Conservation (phyloP, 2,797 vertebrate species). For the Knipowitschia caucasica region DNA sequence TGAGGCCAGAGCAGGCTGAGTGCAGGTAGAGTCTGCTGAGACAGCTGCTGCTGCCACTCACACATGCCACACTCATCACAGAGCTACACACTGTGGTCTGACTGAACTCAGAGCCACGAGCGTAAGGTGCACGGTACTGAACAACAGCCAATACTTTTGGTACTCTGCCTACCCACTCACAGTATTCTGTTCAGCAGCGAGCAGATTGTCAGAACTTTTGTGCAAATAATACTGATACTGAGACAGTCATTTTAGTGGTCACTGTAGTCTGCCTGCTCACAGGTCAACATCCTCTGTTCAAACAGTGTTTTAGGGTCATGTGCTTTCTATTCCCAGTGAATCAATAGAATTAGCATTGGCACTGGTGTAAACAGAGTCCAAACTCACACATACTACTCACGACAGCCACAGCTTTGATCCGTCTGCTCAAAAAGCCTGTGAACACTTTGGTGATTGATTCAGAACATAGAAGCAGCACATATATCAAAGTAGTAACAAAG, state of each 20-base stretch:
- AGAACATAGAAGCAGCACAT: constrained; percentile 30
- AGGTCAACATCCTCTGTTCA: constrained; percentile 2
- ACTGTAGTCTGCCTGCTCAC: neutral
- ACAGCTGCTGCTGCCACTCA: constrained; percentile 29
- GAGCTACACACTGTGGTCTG: neutral
- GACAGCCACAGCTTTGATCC: constrained; percentile 19
- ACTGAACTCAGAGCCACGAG: neutral
- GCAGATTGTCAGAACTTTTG: constrained; percentile 1
- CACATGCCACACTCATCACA: constrained; percentile 20
- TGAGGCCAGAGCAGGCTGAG: constrained; percentile 33
- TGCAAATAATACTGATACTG: constrained; percentile 10
- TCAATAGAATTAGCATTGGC: constrained; percentile 35
- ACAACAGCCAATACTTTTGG: neutral
- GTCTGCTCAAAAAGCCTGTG: constrained; percentile 11
- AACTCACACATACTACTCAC: constrained; percentile 22
- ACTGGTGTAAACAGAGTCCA: constrained; percentile 42
- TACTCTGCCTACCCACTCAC: neutral
- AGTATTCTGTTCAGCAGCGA: neutral
- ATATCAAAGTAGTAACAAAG: constrained; percentile 13
- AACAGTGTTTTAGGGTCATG: constrained; percentile 10
- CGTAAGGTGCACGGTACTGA: neutral
- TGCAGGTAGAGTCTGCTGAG: constrained; percentile 28
- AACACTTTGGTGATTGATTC: constrained; percentile 46
- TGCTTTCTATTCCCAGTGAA: constrained; percentile 38
- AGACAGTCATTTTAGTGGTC: no score